These are phyloP conservation scores for Acronicta leporina DNA, from an alignment of 2,888 invertebrate genomes.

Conservation along the genomic window DNA sequence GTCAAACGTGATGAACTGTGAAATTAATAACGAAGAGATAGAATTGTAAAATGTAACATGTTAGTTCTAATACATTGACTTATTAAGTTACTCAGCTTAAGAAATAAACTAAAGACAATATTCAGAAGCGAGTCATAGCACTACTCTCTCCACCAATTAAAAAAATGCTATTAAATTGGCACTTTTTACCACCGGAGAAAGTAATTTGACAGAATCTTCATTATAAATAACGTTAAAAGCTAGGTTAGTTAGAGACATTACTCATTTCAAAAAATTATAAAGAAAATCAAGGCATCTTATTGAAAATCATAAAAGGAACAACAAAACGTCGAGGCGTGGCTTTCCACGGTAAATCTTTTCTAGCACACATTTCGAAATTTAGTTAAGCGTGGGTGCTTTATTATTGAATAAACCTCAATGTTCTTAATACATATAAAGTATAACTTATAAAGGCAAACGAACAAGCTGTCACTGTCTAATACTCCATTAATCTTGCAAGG, in stretches of 20 bases:
- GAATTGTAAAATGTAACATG: conserved; percentile 23
- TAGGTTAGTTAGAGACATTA: no score
- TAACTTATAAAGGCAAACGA: conserved; percentile 9
- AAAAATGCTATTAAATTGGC: no score
- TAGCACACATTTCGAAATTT: neutral
- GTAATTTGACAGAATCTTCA: neutral
- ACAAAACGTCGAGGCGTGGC: no score
- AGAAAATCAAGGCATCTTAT: no score
- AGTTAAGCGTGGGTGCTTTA: neutral
- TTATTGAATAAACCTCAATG: neutral
- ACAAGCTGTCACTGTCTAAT: conserved; percentile 25
- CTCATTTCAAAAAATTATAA: no score
- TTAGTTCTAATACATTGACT: conserved; percentile 11
- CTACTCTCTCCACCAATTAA: no score
- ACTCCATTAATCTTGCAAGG: conserved; percentile 22
- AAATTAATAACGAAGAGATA: conserved; percentile 8
- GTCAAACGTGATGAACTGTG: conserved; percentile 25
- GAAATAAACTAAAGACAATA: no score
- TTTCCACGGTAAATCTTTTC: no score
- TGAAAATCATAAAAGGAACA: no score
- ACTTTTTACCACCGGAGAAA: neutral
- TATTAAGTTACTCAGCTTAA: neutral
- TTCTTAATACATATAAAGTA: conserved; percentile 1
- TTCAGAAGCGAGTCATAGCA: no score
- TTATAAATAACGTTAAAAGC: no score